Percentiles rank a stretch among this genome's conserved stretches.
These are phyloP conservation scores for Fabriciana adippe DNA, from an alignment of 2,888 invertebrate genomes.

Conservation along the genomic window DNA sequence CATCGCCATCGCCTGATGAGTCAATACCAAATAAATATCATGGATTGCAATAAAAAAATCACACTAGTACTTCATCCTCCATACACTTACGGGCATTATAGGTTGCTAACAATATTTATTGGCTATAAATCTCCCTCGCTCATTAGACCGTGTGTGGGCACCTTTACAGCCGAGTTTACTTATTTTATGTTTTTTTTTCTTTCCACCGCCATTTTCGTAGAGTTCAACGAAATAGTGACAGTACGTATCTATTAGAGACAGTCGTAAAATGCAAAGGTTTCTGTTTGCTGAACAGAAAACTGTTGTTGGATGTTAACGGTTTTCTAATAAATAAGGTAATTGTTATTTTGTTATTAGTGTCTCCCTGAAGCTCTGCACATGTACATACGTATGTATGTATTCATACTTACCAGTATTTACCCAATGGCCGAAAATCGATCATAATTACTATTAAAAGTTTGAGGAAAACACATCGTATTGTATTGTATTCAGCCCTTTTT, in stretches of 20 bases:
- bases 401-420: too few species aligned
- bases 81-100: conserved; percentile 56
- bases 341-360: too few species aligned
- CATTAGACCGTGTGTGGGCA: conserved; percentile 76
- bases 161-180: conserved; percentile 62
- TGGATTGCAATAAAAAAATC: too few species aligned
- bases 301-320: neutral
- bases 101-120: conserved; percentile 72
- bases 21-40: too few species aligned
- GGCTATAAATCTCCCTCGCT: conserved; percentile 68
- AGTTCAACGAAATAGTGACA: conserved; percentile 50
- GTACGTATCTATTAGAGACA: conserved; percentile 34
- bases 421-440: too few species aligned
- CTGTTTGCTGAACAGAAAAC: conserved; percentile 22
- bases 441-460: too few species aligned
- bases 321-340: neutral
- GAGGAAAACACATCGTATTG: too few species aligned
- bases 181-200: conserved; percentile 50
- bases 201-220: conserved; percentile 47
- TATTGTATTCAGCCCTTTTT: too few species aligned
- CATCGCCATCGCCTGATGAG: too few species aligned
- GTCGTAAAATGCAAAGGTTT: conserved; percentile 37
- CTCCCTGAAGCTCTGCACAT: too few species aligned
- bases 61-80: conserved; percentile 30
- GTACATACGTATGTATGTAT: too few species aligned